Conservation (phyloP, 2,797 vertebrate genomes). For the Vireo griseus region DNA sequence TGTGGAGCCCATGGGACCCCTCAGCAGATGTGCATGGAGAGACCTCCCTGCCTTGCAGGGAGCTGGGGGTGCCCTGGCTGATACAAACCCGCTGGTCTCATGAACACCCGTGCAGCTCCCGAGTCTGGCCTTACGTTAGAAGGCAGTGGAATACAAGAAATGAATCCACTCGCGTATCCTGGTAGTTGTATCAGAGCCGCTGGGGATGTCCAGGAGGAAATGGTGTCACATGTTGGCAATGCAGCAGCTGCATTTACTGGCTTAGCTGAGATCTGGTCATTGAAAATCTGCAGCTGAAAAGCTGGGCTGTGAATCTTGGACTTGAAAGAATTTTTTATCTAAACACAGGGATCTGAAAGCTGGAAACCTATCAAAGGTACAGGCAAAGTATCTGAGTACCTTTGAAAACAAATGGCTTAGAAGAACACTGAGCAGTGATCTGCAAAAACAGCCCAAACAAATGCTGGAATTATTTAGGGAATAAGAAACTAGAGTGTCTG, state of each 20-base stretch:
- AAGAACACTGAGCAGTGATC: neutral
- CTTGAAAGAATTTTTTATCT: constrained; percentile 33
- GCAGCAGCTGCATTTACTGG: neutral
- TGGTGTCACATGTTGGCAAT: neutral
- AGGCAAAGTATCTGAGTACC: neutral
- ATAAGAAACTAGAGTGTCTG: neutral
- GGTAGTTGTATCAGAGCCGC: neutral
- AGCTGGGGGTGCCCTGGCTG: neutral
- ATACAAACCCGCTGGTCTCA: neutral
- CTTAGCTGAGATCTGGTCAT: constrained; percentile 4
- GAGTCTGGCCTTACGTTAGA: neutral
- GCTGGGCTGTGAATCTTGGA: neutral
- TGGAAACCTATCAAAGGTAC: constrained; percentile 24
- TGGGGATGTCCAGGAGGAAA: constrained; percentile 23
- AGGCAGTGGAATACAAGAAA: constrained; percentile 23
- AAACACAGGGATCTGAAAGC: neutral
- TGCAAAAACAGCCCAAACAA: neutral
- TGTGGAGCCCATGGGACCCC: neutral
- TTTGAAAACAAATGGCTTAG: constrained; percentile 19
- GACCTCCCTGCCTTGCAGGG: neutral
- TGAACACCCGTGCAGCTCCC: fast-evolving
- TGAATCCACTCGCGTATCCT: neutral
- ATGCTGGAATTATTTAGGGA: neutral
- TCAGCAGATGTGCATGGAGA: neutral
- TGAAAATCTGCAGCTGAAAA: constrained; percentile 30